Percentiles rank a stretch among this genome's conserved stretches.
Evolutionary conservation across 2,888 invertebrate genomes (phyloP).

Genomic region (Nezara viridula): DNA sequence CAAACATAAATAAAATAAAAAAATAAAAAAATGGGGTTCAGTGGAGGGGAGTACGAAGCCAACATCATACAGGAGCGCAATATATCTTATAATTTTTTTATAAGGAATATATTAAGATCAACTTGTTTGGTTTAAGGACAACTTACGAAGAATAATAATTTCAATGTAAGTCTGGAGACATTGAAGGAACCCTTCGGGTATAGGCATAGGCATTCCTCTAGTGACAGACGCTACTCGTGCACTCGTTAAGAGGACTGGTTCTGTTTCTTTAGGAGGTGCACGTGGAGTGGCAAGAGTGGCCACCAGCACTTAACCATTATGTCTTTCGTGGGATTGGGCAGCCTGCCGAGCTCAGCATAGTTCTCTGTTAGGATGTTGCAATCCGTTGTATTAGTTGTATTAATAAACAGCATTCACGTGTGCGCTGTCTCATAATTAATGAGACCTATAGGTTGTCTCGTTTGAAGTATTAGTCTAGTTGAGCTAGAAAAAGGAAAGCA

Average conservation of each 20-base stretch:
- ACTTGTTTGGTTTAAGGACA: too few relatives aligned
- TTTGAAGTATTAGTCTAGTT: neutral
- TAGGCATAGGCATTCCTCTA: neutral
- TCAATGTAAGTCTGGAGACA: neutral
- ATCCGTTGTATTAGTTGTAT: too few relatives aligned
- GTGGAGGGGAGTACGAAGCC: too few relatives aligned
- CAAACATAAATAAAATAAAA: too few relatives aligned
- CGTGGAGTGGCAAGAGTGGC: slow-evolving; percentile 14
- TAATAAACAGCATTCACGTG: neutral
- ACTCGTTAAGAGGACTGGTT: neutral
- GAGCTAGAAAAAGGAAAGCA: neutral
- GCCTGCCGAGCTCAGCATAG: neutral
- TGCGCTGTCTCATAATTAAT: neutral
- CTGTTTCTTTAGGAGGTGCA: neutral
- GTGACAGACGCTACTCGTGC: neutral
- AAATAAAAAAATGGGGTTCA: too few relatives aligned
- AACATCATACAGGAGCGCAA: too few relatives aligned
- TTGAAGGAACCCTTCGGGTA: neutral
- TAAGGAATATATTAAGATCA: too few relatives aligned
- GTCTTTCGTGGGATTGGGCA: neutral
- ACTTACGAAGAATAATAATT: too few relatives aligned
- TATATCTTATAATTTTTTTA: too few relatives aligned
- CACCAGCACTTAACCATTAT: neutral
- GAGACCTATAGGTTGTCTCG: neutral
- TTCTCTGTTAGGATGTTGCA: neutral